Base-by-base conservation (phyloP, 2,797 vertebrate species). In the Danio jaintianensis region DNA sequence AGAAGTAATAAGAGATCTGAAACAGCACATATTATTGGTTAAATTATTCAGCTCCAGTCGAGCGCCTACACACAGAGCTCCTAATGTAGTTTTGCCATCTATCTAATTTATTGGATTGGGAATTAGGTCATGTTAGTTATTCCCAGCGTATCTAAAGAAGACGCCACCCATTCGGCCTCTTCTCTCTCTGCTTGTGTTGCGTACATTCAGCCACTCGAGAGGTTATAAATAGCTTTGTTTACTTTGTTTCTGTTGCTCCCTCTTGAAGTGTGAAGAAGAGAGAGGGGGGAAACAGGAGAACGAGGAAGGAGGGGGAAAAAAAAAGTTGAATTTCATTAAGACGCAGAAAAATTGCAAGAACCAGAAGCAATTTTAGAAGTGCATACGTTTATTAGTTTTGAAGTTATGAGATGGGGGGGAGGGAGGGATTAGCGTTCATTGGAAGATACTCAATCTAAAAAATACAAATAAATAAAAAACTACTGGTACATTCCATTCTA, bases 161-260 rank as follows among this genome's bases (percentile, higher is more conserved):
- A 66, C 78, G 15, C 61, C 56, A 43, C 61, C 61, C 79, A 80
- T 40, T 36, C 66, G 36, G 18, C 36, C 76, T 52, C 56, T 50
- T 12, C 66, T 70, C 67, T 80, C 53, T 70, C 50, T 81, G 20
- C 12, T 71, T 56, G 36, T 70, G 63, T 16, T 22, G 29, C 43
- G 55, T 78, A 73, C 50, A 71, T 76, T 67, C 55, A 85, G 79
- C 59, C 76, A 80, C 82, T 84, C 59, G 76, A 82, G 83, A 68
- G 69, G 22, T 73, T 86, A 85, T 86, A 85, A 83, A 83, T 87
- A 86, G 83, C 10, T 50, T 73, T 85, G 72, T 75, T 86, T 68
- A 59, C 79, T 80, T 70, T 10, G 18, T 79, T 81, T 78, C 52
- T 80, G 56, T 55, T 82, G 40, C 66, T 72, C 76, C 77, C 63